Evolutionary conservation across 2,113 vertebrate genomes (phyloP).

Genomic region (Callithrix jacchus): DNA sequence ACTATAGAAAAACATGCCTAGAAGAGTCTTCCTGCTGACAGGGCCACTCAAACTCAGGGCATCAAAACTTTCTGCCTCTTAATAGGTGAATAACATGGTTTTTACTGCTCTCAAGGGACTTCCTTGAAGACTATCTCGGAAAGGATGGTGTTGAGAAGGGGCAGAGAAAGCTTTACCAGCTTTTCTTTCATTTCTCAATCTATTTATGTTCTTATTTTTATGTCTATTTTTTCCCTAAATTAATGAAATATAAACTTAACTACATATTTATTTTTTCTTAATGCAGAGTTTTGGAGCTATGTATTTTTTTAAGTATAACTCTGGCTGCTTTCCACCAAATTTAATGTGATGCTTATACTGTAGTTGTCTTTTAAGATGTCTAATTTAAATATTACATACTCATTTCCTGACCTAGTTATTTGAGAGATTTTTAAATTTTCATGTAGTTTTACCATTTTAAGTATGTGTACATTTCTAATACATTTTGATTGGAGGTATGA

Average conservation of each 20-base stretch:
- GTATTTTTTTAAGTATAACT: neutral
- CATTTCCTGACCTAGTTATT: neutral
- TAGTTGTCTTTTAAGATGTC: neutral
- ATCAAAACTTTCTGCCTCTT: too few species aligned
- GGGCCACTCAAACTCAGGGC: neutral
- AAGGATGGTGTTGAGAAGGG: neutral
- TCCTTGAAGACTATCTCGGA: neutral
- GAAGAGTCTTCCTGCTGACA: neutral
- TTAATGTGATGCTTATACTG: neutral
- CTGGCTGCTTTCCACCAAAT: neutral
- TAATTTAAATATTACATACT: neutral
- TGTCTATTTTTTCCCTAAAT: neutral
- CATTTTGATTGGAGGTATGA: neutral
- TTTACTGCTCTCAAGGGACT: neutral
- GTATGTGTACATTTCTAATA: neutral
- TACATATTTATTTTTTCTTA: neutral
- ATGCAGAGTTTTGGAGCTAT: neutral
- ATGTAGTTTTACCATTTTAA: neutral
- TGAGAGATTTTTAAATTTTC: neutral
- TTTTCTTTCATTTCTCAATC: neutral
- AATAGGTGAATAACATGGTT: neutral
- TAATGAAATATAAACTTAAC: neutral
- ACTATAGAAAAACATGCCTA: too few species aligned
- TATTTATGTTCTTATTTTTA: neutral
- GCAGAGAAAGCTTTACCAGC: neutral